These are phyloP conservation scores for Barnardius zonarius DNA, from an alignment of 2,113 vertebrate species.

Conservation along the genomic window DNA sequence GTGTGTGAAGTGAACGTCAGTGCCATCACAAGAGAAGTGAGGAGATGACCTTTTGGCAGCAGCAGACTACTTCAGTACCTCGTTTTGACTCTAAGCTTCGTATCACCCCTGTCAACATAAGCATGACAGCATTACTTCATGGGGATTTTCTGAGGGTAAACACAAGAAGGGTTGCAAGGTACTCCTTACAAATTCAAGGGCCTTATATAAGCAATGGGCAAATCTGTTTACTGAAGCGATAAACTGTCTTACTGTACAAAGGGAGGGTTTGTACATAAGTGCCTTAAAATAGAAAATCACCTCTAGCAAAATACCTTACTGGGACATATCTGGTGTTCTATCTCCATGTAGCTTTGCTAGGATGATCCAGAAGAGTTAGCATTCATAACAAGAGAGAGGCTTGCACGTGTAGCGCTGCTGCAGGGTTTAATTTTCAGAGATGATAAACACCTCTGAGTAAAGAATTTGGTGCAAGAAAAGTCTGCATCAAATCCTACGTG, in stretches of 20 bases:
- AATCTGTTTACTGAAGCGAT: not conserved
- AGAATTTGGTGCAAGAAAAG: not conserved
- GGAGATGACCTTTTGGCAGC: not conserved
- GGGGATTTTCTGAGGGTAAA: not conserved
- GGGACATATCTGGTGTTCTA: not conserved
- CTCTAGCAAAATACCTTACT: not conserved
- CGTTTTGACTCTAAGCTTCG: not conserved
- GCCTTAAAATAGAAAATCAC: not conserved
- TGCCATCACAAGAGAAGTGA: not conserved
- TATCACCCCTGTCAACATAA: not conserved
- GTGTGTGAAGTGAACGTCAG: not conserved
- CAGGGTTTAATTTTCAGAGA: not conserved
- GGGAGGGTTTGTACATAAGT: not conserved
- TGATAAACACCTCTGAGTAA: not conserved
- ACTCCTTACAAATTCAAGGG: not conserved
- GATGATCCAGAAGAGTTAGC: not conserved
- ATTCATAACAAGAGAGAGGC: not conserved
- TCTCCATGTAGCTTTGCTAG: not conserved
- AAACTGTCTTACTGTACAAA: not conserved
- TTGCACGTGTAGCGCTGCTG: fast-evolving
- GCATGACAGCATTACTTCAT: fast-evolving
- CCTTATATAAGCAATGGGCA: not conserved
- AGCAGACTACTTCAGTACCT: not conserved
- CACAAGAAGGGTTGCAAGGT: not conserved
- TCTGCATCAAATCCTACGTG: fast-evolving